phyloP scores from a whole-genome alignment of 1,140 invertebrate species.

The Goniozus legneri region DNA sequence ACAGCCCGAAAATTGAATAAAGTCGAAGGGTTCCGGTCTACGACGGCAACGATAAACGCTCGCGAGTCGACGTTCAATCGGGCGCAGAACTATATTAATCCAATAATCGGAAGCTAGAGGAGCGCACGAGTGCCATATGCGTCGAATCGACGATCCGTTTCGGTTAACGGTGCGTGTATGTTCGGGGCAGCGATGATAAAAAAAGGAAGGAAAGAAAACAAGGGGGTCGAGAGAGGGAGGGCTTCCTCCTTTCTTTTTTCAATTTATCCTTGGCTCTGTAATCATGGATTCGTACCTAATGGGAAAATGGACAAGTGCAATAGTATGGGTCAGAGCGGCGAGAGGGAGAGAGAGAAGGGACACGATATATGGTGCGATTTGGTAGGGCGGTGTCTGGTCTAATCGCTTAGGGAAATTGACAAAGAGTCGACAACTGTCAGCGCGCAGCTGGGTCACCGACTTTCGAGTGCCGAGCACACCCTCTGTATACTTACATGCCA shows the following conservation, averaged over 20 bases:
- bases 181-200: too few relatives aligned
- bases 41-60: too few relatives aligned
- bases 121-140: conserved; percentile 14
- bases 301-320: conserved; percentile 35
- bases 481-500: too few relatives aligned
- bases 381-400: conserved; percentile 26
- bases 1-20: too few relatives aligned
- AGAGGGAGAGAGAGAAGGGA: too few relatives aligned
- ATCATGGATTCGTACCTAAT: conserved; percentile 34
- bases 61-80: too few relatives aligned
- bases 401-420: conserved; percentile 44
- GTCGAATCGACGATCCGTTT: conserved; percentile 22
- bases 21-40: too few relatives aligned
- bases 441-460: conserved; percentile 38
- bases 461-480: conserved; percentile 24
- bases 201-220: too few relatives aligned
- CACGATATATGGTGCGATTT: conserved; percentile 14
- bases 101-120: conserved; percentile 19
- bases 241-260: too few relatives aligned
- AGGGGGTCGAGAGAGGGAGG: too few relatives aligned
- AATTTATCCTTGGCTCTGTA: conserved; percentile 20
- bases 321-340: conserved; percentile 15
- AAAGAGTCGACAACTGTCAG: conserved; percentile 44
- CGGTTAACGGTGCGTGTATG: too few relatives aligned
- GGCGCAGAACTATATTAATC: conserved; percentile 11